Percentiles rank a stretch among this genome's conserved stretches.
Conservation (phyloP, 2,113 vertebrate genomes). For the Anolis carolinensis region DNA sequence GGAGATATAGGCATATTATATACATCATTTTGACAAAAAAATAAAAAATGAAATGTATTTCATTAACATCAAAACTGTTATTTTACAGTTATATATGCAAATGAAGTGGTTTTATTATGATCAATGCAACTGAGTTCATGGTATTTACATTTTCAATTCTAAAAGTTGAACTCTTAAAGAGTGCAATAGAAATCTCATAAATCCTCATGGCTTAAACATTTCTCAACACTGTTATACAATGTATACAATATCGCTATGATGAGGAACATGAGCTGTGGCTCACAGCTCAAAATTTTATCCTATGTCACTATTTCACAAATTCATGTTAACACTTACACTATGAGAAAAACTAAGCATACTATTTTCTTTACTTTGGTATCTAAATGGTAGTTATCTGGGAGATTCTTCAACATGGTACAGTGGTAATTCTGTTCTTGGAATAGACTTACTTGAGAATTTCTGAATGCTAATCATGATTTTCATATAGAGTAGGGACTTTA, state of each 20-base stretch:
- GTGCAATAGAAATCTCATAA: no score
- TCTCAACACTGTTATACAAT: neutral
- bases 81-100: constrained; percentile 21
- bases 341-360: neutral
- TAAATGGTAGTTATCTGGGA: neutral
- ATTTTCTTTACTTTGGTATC: neutral
- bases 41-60: neutral
- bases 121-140: neutral
- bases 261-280: neutral
- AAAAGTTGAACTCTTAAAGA: neutral
- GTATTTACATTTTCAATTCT: neutral
- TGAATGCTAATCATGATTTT: neutral
- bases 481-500: neutral
- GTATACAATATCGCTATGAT: neutral
- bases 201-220: neutral
- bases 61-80: neutral
- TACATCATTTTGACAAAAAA: neutral
- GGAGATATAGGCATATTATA: constrained; percentile 25
- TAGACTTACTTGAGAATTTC: neutral
- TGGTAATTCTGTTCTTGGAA: neutral
- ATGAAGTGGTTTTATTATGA: neutral
- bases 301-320: neutral
- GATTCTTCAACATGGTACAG: neutral
- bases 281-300: neutral
- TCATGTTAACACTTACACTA: neutral